Base-by-base conservation (phyloP, 1,140 invertebrate species). In the Campodea augens region DNA sequence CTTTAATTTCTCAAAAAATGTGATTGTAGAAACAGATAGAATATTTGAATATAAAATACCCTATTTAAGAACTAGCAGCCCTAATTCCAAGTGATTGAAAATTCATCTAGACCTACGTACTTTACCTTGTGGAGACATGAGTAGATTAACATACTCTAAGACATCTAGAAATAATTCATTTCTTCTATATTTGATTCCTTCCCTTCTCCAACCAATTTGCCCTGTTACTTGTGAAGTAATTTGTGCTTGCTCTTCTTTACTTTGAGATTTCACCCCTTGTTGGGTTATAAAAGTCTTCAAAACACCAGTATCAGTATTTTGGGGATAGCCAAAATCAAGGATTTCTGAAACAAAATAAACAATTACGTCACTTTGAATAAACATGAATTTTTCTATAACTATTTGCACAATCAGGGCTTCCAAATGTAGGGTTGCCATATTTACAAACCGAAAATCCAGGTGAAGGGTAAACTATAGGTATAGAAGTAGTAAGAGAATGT, bases 161-260 rank as follows among this genome's bases (percentile, higher is more conserved):
- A 99, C 96, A 71, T 99, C 96, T 3, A 99, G 67, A 71, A 99
- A 99, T 3, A 99, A 66, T 64, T 99, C 96, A 64, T 99, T 99
- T 39, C 95, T 73, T 23, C 96, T 71, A 60, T 99, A 99, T 63
- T 99, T 99, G 49, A 99, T 99, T 18, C 95, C 95, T 68, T 99
- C 96, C 32, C 95, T 71, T 52, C 96, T 71, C 96, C 96, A 99
- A n/a, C 96, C 95, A 55, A 99, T 99, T 67, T 98, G 93, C 0
- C 93, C 93, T 5, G 93, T 98, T 3, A 97, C 89, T 70, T 99
- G 96, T 29, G 92, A 98, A 19, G 96, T 99, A 52, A 99, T 99
- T 67, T 98, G 93, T 45, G 91, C 85, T 63, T 98, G 96, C 66
- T 99, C 96, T 59, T 99, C 96, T 65, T 98, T 98, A 10, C 88